Conservation (phyloP, 2,888 invertebrate genomes). For the Diadegma fenestrale region DNA sequence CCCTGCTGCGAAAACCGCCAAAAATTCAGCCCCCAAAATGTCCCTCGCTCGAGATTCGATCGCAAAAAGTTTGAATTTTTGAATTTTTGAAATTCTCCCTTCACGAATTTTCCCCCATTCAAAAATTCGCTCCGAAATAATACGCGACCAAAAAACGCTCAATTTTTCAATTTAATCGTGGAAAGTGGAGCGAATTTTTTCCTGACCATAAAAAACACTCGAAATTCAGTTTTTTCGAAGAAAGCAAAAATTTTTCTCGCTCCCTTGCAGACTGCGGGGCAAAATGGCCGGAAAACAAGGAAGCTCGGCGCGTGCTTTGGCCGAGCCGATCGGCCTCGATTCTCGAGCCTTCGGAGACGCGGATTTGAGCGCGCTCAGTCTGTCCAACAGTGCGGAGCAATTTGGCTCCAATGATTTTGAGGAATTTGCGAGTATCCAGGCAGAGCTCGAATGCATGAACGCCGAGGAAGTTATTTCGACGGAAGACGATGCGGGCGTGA, state of each 20-base stretch:
- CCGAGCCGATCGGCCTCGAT: slow-evolving; percentile 79
- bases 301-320: slow-evolving; percentile 77
- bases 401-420: slow-evolving; percentile 83
- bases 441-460: slow-evolving; percentile 84
- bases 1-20: not conserved
- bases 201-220: too few species aligned
- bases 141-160: not conserved
- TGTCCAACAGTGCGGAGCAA: slow-evolving; percentile 78
- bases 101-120: slow-evolving; percentile 21
- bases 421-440: slow-evolving; percentile 84
- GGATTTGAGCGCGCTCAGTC: slow-evolving; percentile 80
- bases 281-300: slow-evolving; percentile 81
- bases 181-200: too few species aligned
- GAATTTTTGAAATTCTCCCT: slow-evolving; percentile 82
- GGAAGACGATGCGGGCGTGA: slow-evolving; percentile 75
- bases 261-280: not conserved
- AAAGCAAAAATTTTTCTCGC: not conserved
- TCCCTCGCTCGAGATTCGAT: not conserved
- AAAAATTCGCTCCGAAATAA: not conserved
- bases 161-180: not conserved
- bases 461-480: slow-evolving; percentile 83
- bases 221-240: too few species aligned
- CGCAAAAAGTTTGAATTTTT: slow-evolving; percentile 81
- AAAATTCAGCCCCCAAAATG: not conserved
- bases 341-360: slow-evolving; percentile 79